Evolutionary conservation across 2,888 invertebrate genomes (phyloP), one percentile per base, ranked within the genome.

Genomic region (Chirona hameri): DNA sequence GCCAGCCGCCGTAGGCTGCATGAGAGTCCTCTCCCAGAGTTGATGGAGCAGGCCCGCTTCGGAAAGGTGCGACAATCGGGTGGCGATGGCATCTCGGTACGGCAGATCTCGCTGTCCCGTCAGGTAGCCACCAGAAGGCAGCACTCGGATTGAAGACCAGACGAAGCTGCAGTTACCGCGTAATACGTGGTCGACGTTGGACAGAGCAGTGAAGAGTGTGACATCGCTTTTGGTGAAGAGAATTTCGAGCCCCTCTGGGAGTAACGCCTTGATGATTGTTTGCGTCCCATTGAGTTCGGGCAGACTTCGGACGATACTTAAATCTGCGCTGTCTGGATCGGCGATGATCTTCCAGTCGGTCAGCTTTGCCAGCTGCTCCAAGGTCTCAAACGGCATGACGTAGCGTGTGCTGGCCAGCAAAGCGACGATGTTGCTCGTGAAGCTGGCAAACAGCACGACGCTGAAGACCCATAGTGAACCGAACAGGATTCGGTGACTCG

Each of bases 351-450:
- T 39, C 79, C 79, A 79, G 46, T 46, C 46, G 9, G 21, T 5
- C 7, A 39, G 79, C 39, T 18, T 24, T 9, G 79, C 46, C 46
- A 79, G 46, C 79, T 79, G 24, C 24, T 39, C 18, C 46, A 79
- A 18, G 9, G 46, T 46, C 24, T 18, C 24, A 46, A 79, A 55
- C 31, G 82, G 24, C 52, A 48, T 21, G 1, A 27, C 83, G 81
- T 81, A 84, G 83, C 81, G 84, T 79, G 83, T 84, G 76, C 84
- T 82, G 29, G 85, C 84, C 84, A 85, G 83, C 81, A 81, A 83
- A 39, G 85, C 83, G 27, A 84, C 84, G 27, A 85, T 82, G 81
- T 85, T 84, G 82, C 84, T 84, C 57, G 85, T 85, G 83, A 84
- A 85, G 48, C 84, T 83, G n/a, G 85, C 84, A 81, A 83, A 83